Base-by-base conservation (phyloP, 2,113 vertebrate species). In the Sinocyclocheilus maitianheensis region DNA sequence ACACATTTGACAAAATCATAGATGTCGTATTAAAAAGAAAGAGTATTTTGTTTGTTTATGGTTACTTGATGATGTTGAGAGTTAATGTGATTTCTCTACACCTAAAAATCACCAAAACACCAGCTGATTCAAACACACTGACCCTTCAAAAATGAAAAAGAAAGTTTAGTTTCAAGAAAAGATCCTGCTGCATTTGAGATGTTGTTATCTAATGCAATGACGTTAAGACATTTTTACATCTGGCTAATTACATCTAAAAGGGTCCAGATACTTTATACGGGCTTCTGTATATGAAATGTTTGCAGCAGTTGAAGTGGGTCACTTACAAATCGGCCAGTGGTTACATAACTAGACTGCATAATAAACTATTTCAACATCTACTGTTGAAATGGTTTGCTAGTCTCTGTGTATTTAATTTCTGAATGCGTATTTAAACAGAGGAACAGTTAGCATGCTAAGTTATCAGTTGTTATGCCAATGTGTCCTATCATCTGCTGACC, bases 331-430 rank as follows among this genome's bases (percentile, higher is more conserved):
- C 11, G 40, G 53, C 30, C 30, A 74, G 71, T 43, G 69, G 22
- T 76, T 76, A 4, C 40, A 48, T 76, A 76, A 48, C 40, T 14
- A 48, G 22, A 75, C 72, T 48, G 43, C 22, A 48, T 76, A 76
- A 76, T 43, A 20, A 80, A 16, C 58, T 43, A 63, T 80, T 63
- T 80, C 20, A 79, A n/a, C 53, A 40, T 79, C 55, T 43, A 80
- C n/a, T 80, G 77, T 60, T 80, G 34, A 60, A 58, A 22, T 2
- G 0, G 1, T 55, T 77, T 20, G 6, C 48, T 77, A 1, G 9
- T 12, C 7, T 78, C 48, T 34, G 26, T 48, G 43, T 78, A 3
- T 78, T 60, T 58, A 58, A 78, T 43, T 80, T 79, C 53, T 37
- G 18, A n/a, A 58, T 60, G 30, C 14, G 20, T 13, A 8, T 75